Conservation (phyloP, 2,888 invertebrate genomes). For the Marasmarcha lunaedactyla region DNA sequence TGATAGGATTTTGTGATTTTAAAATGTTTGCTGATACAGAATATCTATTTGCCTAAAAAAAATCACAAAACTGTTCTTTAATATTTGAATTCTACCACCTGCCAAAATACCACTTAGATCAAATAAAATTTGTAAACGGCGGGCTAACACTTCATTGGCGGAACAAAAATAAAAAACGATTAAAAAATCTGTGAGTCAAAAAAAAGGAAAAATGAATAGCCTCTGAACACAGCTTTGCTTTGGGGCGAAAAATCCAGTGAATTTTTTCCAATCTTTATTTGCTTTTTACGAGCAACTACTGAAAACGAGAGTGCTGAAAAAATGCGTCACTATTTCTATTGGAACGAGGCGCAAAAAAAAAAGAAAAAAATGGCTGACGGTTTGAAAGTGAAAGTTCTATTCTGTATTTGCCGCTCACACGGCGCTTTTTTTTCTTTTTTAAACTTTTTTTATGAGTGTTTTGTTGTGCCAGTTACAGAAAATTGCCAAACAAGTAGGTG, state of each 20-base stretch:
- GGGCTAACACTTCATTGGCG: slow-evolving; percentile 3
- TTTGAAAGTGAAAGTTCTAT: slow-evolving; percentile 59
- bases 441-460: slow-evolving; percentile 8
- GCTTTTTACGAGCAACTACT: slow-evolving; percentile 56
- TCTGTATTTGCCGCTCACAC: slow-evolving; percentile 45
- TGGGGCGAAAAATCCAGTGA: slow-evolving; percentile 42
- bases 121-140: neutral
- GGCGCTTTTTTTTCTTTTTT: slow-evolving; percentile 29
- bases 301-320: slow-evolving; percentile 53
- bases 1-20: too few relatives aligned
- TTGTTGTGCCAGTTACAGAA: neutral
- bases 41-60: too few relatives aligned
- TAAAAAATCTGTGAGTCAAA: slow-evolving; percentile 21
- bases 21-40: too few relatives aligned
- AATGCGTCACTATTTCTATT: slow-evolving; percentile 65
- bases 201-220: slow-evolving; percentile 39
- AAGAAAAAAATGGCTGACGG: slow-evolving; percentile 34
- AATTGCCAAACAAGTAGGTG: slow-evolving; percentile 1
- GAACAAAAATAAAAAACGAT: too few relatives aligned
- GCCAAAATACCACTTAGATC: too few relatives aligned
- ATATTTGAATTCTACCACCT: too few relatives aligned
- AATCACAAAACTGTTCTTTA: too few relatives aligned
- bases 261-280: slow-evolving; percentile 61
- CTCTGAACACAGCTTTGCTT: slow-evolving; percentile 34
- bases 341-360: slow-evolving; percentile 45